These are phyloP conservation scores for Eristalinus sepulchralis DNA, from an alignment of 2,888 invertebrate genomes.

Conservation along the genomic window DNA sequence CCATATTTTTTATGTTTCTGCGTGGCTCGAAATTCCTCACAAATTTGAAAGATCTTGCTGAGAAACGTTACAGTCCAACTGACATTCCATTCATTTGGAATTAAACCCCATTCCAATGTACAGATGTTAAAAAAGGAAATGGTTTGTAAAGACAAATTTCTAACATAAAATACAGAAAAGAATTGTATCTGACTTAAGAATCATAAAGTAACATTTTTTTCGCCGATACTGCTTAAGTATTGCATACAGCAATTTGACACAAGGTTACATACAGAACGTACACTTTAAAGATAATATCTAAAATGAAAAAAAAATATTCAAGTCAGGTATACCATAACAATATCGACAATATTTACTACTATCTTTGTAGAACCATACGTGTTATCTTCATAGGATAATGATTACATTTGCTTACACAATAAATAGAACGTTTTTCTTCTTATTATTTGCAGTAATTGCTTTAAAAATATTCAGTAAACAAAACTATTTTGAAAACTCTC, in stretches of 20 bases:
- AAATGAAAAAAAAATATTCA: constrained; percentile 39
- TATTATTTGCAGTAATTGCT: constrained; percentile 40
- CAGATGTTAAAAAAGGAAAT: too few species aligned
- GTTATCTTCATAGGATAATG: constrained; percentile 11
- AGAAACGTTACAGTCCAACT: too few species aligned
- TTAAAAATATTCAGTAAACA: constrained; percentile 65
- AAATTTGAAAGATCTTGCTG: too few species aligned
- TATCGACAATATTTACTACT: constrained; percentile 53
- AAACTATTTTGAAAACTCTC: constrained; percentile 79
- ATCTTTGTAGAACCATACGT: constrained; percentile 31
- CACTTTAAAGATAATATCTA: background rate
- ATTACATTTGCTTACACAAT: constrained; percentile 47
- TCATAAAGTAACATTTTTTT: background rate
- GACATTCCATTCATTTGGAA: too few species aligned
- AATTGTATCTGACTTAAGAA: background rate
- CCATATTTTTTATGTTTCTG: too few species aligned
- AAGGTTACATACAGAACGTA: background rate
- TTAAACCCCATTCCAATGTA: too few species aligned
- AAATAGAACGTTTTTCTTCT: constrained; percentile 58
- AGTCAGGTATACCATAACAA: constrained; percentile 73
- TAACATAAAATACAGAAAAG: too few species aligned
- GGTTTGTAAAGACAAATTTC: too few species aligned
- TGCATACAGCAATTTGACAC: background rate
- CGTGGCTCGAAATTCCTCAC: too few species aligned
- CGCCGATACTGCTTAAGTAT: background rate